These are phyloP conservation scores for Oriolus oriolus DNA, from an alignment of 2,113 vertebrate genomes.

Conservation along the genomic window DNA sequence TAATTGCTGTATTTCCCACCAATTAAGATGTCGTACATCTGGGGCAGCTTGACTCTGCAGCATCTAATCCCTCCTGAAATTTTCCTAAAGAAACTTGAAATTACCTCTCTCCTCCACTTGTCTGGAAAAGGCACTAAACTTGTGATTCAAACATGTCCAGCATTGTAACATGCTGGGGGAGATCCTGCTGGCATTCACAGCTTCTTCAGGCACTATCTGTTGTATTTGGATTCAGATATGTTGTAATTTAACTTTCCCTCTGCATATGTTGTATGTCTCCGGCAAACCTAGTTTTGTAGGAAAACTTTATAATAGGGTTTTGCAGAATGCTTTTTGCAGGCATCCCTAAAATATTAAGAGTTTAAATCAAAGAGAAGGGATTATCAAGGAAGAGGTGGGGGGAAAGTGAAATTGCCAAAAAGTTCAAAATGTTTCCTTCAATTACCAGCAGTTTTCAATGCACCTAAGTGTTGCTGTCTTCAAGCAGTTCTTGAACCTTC, in stretches of 20 bases:
- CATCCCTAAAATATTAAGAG: neutral
- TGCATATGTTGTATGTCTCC: neutral
- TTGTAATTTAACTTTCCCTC: neutral
- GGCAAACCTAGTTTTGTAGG: neutral
- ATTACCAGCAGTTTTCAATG: neutral
- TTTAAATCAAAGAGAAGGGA: neutral
- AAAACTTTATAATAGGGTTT: neutral
- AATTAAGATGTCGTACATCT: neutral
- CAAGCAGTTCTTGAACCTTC: neutral
- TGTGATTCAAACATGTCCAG: neutral
- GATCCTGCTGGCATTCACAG: neutral
- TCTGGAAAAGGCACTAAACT: neutral
- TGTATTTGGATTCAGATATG: neutral
- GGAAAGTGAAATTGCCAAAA: neutral
- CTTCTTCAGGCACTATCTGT: neutral
- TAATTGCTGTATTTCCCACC: neutral
- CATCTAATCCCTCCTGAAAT: neutral
- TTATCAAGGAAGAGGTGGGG: neutral
- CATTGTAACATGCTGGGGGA: neutral
- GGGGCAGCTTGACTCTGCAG: neutral
- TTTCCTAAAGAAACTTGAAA: neutral
- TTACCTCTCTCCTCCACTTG: neutral
- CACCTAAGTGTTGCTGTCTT: constrained; percentile 2
- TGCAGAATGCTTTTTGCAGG: neutral
- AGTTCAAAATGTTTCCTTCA: neutral